Base-by-base conservation (phyloP, 2,113 vertebrate genomes). In the Misgurnus mizolepis region DNA sequence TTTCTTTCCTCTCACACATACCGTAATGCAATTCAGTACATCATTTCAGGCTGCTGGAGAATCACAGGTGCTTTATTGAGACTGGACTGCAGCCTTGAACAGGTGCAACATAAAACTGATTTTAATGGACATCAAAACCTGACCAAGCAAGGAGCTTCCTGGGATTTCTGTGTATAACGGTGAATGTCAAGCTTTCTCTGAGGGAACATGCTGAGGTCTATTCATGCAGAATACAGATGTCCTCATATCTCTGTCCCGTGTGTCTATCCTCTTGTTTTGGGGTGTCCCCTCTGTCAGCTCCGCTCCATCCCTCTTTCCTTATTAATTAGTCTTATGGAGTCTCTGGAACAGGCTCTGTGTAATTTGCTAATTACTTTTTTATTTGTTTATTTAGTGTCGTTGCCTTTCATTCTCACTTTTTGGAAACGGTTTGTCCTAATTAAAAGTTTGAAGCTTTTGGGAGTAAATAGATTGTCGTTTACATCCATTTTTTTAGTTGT, bases 301-400 rank as follows among this genome's bases (percentile, higher is more conserved):
- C 41, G 27, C 39, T 75, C 50, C 14, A 60, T 67, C 56, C 22
- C 17, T 75, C 41, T 53, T 41, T 58, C 65, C 67, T 62, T 43
- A 50, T 55, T 76, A 81, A 69, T 81, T 69, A 76, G 80, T 67
- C 45, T 69, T 81, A 76, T 76, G 65, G 43, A 3, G 14, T 76
- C 22, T 83, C 87, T 91, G 82, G 81, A 84, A 89, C 79, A 68
- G 22, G 86, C 80, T 7, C 17, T 74, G 76, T 76, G 85, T 64
- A 43, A 74, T 83, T 89, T 34, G 58, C 53, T 85, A 90, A 89
- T 85, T 61, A 88, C 41, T 65, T 39, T 82, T 76, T 34, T 89
- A 83, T 84, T 90, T 85, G 58, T 73, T 84, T 85, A 60, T 81
- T 78, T 80, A 67, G 64, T 76, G 76, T 58, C 82, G 60, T 83